Conservation (phyloP, 2,888 invertebrate species). For the Balanococcus diminutus region DNA sequence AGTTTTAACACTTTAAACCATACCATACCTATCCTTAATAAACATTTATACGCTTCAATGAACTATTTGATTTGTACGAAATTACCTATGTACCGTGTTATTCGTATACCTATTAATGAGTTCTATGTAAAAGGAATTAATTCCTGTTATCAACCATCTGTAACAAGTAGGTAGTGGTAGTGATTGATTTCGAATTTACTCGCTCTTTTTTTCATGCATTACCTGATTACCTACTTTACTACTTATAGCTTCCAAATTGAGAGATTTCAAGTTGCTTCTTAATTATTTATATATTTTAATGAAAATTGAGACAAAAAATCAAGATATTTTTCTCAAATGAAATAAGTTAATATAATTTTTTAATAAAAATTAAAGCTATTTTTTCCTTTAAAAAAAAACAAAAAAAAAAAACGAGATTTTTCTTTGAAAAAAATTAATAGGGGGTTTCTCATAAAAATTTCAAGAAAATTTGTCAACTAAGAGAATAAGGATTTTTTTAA, state of each 20-base stretch:
- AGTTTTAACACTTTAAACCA: slow-evolving; percentile 37
- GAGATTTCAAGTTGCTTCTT: no score
- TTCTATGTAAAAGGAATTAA: neutral
- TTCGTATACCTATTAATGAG: neutral
- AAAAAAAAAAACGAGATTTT: no score
- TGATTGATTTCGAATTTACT: neutral
- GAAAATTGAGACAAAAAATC: no score
- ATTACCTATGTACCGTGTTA: neutral
- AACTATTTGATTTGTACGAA: slow-evolving; percentile 28
- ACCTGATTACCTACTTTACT: neutral
- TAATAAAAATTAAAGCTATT: no score
- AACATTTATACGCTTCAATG: slow-evolving; percentile 30
- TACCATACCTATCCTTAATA: slow-evolving; percentile 32
- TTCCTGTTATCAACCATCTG: neutral
- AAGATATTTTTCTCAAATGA: no score
- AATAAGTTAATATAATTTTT: no score
- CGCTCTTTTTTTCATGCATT: neutral
- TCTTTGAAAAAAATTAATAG: no score
- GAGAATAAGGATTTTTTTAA: no score
- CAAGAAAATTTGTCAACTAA: no score
- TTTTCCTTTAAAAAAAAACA: no score
- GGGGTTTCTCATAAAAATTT: no score
- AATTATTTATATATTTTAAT: no score
- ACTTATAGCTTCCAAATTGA: neutral
- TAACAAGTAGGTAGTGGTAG: neutral